Evolutionary conservation across 2,797 vertebrate genomes (phyloP).

Genomic region (Melanitta fusca): DNA sequence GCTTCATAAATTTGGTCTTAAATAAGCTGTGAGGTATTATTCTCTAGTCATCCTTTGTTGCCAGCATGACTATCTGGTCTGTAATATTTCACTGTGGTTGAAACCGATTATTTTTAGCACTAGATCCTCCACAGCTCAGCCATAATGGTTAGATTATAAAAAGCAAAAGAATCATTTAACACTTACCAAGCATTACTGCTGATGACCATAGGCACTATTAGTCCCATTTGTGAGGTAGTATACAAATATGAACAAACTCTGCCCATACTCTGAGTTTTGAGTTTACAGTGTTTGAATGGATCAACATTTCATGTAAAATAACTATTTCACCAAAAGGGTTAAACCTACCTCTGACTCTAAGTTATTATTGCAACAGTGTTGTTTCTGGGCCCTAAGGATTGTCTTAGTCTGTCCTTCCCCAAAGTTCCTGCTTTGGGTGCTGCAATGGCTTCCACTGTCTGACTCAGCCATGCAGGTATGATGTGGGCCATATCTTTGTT

Average conservation of each 20-base stretch:
- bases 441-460: background rate
- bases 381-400: background rate
- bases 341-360: background rate
- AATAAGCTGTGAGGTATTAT: background rate
- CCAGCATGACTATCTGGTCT: background rate
- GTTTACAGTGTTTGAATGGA: background rate
- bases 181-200: background rate
- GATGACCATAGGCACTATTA: background rate
- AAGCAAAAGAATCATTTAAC: background rate
- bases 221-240: background rate
- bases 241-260: background rate
- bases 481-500: background rate
- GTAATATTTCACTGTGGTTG: background rate
- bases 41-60: background rate
- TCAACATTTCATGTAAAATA: background rate
- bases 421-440: background rate
- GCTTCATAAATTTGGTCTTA: background rate
- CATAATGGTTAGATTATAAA: background rate
- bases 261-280: background rate
- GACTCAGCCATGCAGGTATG: background rate
- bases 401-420: background rate
- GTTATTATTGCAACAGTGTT: background rate
- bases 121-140: background rate
- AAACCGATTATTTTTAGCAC: constrained; percentile 10
- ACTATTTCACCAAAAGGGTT: background rate